phyloP scores from a whole-genome alignment of 2,113 vertebrate genomes.

The Orientallactaga bullata region DNA sequence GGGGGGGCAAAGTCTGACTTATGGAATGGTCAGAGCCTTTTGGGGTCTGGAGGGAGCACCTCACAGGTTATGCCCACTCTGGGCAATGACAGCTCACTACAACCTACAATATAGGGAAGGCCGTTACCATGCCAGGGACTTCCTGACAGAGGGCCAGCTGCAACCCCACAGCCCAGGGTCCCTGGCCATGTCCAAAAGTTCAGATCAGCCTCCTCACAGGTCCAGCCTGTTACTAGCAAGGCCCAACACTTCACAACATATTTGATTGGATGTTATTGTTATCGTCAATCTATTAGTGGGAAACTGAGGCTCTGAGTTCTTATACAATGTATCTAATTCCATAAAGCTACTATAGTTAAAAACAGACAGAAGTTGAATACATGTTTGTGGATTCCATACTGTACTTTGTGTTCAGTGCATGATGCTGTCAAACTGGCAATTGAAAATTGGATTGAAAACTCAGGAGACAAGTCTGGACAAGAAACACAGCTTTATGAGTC shows the following conservation, averaged over 20 bases:
- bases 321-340: neutral
- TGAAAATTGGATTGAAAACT: conserved; percentile 26
- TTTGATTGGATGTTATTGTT: neutral
- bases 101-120: too few relatives aligned
- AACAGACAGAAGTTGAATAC: conserved; percentile 25
- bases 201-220: too few relatives aligned
- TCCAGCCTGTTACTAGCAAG: too few relatives aligned
- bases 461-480: neutral
- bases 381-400: neutral
- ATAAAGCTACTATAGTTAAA: neutral
- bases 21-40: too few relatives aligned
- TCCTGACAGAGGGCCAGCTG: too few relatives aligned
- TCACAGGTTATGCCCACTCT: too few relatives aligned
- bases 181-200: too few relatives aligned
- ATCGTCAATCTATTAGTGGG: neutral
- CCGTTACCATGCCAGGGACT: too few relatives aligned
- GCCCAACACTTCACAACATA: neutral
- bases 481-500: neutral
- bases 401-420: neutral
- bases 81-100: too few relatives aligned
- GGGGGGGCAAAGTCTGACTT: too few relatives aligned
- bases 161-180: too few relatives aligned
- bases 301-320: neutral
- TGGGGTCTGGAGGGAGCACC: too few relatives aligned
- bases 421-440: neutral